A percentile compares a stretch with the other conserved stretches of the same genome.
Evolutionary conservation across 2,113 vertebrate species (phyloP).

Genomic region (Chaetura pelagica): DNA sequence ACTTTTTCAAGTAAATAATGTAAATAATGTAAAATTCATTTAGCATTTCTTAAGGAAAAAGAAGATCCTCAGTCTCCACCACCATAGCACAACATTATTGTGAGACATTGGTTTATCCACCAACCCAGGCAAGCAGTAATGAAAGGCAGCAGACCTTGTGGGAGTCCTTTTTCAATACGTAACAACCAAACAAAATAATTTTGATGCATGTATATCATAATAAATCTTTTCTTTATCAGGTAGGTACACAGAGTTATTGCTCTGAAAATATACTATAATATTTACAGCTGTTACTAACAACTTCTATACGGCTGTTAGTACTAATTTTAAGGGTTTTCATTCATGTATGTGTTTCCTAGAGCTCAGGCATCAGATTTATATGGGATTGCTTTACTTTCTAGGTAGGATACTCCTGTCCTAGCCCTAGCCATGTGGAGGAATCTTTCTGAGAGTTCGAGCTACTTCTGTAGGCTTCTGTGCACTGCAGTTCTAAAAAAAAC

Average conservation of each 20-base stretch:
- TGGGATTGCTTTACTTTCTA: neutral
- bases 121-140: rapidly evolving
- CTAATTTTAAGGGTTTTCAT: neutral
- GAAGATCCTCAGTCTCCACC: neutral
- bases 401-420: neutral
- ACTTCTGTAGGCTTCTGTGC: neutral
- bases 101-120: neutral
- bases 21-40: neutral
- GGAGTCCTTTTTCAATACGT: rapidly evolving
- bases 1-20: neutral
- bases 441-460: neutral
- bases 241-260: neutral
- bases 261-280: neutral
- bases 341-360: neutral
- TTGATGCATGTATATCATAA: neutral
- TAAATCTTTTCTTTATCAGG: neutral
- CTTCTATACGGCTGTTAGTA: neutral
- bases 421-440: neutral
- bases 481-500: neutral
- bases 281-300: neutral
- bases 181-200: neutral
- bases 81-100: rapidly evolving
- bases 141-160: neutral
- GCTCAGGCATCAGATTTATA: neutral
- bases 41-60: neutral